These are phyloP conservation scores for Lepus townsendii DNA, from an alignment of 2,797 vertebrate species.

Conservation along the genomic window DNA sequence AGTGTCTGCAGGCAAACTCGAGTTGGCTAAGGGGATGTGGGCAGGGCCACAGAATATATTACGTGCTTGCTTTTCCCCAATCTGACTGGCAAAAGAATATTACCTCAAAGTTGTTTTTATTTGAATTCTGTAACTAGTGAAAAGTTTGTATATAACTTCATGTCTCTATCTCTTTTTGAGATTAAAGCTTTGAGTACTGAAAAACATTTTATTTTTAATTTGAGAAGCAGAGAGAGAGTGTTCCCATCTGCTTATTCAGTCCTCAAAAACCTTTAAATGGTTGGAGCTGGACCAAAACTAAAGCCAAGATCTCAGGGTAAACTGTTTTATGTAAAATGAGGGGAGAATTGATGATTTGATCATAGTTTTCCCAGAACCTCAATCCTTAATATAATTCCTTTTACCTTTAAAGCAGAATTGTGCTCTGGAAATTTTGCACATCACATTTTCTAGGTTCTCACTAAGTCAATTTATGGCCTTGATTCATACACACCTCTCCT, in stretches of 20 bases:
- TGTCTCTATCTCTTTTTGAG: background rate
- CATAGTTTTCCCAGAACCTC: background rate
- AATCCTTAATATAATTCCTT: background rate
- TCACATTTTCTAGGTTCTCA: background rate
- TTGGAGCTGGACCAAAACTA: too few relatives aligned
- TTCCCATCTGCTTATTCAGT: too few relatives aligned
- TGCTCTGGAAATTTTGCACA: background rate
- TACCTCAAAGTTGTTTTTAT: background rate
- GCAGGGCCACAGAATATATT: background rate
- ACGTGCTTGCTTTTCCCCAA: background rate
- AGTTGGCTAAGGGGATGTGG: background rate
- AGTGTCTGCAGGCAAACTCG: background rate
- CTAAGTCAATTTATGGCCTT: background rate
- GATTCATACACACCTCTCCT: background rate
- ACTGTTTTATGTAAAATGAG: background rate
- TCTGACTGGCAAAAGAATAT: background rate
- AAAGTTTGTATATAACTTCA: background rate
- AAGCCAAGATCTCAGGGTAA: background rate
- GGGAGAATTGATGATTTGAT: background rate
- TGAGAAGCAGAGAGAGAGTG: too few relatives aligned
- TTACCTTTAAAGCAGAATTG: background rate
- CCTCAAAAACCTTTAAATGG: too few relatives aligned
- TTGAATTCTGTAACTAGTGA: background rate
- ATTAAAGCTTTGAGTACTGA: constrained; percentile 10
- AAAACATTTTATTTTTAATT: background rate